Evolutionary conservation across 2,888 invertebrate genomes (phyloP), one percentile per base, ranked within the genome.

Genomic region (Thalpophila matura): DNA sequence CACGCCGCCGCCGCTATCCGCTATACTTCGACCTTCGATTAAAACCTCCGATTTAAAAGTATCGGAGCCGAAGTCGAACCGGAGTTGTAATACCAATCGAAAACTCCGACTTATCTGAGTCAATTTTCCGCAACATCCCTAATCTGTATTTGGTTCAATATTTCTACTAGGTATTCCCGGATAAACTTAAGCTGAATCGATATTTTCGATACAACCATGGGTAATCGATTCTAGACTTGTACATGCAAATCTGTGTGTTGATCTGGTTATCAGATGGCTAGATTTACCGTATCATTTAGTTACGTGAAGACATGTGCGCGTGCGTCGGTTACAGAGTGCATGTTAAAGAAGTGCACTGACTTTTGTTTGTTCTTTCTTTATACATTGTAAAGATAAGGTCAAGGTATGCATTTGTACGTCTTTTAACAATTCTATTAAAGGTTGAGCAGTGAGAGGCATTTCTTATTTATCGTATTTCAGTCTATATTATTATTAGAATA

Each of bases 331-430:
- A 46, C 38, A 29, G 14, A 75, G 18, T 43, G 53, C 12, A 38
- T 49, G 40, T 33, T 27, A 68, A 24, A 50, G n/a, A 43, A 75
- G 77, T 77, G 80, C 61, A 77, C 43, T 72, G 77, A 62, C 76
- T 65, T 57, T 67, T 58, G 38, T 67, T 69, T 26, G 24, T 43
- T 46, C 29, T 43, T 50, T 58, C 51, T 66, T 45, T 22, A 38
- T n/a, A 33, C 2, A 9, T 38, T 49, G 20, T 38, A 18, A 42
- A 45, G 5, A 49, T 42, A 74, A 78, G 75, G 70, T 74, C 65
- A 74, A 62, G 64, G 59, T 40, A 22, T 43, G 45, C 35, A 6
- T 45, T 14, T 49, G 20, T 35, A 4, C 6, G 4, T n/a, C 38
- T 37, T 14, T n/a, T 7, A 18, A 20, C 14, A 18, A 20, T 22